Base-by-base conservation (phyloP, 2,888 invertebrate genomes). In the Theretra japonica region DNA sequence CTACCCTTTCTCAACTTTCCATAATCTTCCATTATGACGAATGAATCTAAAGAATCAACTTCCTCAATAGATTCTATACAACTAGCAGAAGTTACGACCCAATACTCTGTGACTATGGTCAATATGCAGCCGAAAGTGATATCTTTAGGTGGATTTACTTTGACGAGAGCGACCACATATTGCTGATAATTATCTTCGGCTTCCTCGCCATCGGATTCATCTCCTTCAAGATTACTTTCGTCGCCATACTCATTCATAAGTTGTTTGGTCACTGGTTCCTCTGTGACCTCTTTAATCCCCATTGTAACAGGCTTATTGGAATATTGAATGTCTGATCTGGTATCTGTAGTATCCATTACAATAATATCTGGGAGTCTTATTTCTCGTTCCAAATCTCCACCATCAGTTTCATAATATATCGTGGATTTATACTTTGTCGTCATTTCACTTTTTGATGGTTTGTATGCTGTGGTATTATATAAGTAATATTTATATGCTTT, bases 11-110 rank as follows among this genome's bases (percentile, higher is more conserved):
- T 70, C 11, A 69, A 69, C 11, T 75, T 82, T 6, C 86, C 89
- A 68, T 85, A 86, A 5, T 80, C 76, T 72, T 88, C 87, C 80
- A 89, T 79, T 73, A 93, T 90, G 4, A 91, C 84, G 76, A 89
- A 92, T 15, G 86, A 83, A 75, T 92, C 91, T 53, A 92, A 75
- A 0, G 89, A 83, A 72, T 92, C 89, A 48, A 87, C 83, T 74
- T 92, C 90, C 74, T 92, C 90, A 25, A 92, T 84, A 1, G 90
- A 83, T 72, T 90, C 89, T 48, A 93, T 82, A 75, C 93, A 93
- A 75, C 91, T 92, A 19, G 93, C 93, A 0, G 93, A 88, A 2
- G 93, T 93, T 70, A 93, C 72, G 28, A 86, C 81, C 90, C 93
- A 93, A 72, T 79, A 79, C 15, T 78, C 75, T 19, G 83, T 81